Conservation (phyloP, 2,888 invertebrate species). For the Lissocephala sabroskyi region DNA sequence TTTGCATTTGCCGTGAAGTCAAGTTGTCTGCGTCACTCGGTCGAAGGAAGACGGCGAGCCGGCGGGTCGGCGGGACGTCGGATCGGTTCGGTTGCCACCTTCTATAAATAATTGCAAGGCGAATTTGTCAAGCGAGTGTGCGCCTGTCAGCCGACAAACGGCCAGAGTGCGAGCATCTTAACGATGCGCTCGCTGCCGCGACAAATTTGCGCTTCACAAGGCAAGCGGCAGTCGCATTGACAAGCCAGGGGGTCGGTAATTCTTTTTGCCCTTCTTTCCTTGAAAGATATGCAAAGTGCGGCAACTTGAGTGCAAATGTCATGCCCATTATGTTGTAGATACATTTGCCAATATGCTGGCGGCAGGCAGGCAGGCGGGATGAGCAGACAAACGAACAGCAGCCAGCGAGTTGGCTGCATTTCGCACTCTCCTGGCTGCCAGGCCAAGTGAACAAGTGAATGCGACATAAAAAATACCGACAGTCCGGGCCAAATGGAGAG, state of each 20-base stretch:
- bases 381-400: constrained; percentile 5
- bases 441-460: not conserved
- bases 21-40: constrained; percentile 33
- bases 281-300: constrained; percentile 34
- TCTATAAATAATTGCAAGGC: constrained; percentile 62
- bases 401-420: too few relatives aligned
- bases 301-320: constrained; percentile 59
- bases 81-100: constrained; percentile 27
- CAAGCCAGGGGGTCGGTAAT: not conserved
- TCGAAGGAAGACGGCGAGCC: too few relatives aligned
- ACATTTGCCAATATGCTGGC: constrained; percentile 15
- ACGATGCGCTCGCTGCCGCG: constrained; percentile 31
- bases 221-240: not conserved
- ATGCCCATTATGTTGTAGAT: constrained; percentile 46
- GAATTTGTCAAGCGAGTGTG: constrained; percentile 56
- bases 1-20: constrained; percentile 30
- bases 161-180: constrained; percentile 24
- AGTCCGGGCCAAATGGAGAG: too few relatives aligned
- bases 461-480: too few relatives aligned
- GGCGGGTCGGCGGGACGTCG: too few relatives aligned
- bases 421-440: too few relatives aligned
- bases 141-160: constrained; percentile 5
- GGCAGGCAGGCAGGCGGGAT: constrained; percentile 19
- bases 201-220: constrained; percentile 41
- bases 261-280: not conserved